phyloP scores from a whole-genome alignment of 2,113 vertebrate species.

The Erinaceus europaeus region DNA sequence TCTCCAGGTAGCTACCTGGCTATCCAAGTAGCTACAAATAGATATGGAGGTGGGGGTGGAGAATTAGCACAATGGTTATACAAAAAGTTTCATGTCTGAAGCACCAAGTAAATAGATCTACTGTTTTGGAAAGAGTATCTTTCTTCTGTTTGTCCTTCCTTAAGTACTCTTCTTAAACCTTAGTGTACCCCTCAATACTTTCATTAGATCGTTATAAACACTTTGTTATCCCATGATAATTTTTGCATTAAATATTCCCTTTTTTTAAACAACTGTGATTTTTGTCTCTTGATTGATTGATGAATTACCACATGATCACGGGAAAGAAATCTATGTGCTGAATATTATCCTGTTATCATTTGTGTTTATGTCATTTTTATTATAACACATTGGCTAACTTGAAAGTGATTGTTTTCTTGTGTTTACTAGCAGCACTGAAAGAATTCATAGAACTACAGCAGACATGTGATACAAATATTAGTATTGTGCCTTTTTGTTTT shows the following conservation, averaged over 20 bases:
- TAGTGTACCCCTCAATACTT: not conserved
- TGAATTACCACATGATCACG: not conserved
- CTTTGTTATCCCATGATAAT: not conserved
- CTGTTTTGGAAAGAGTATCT: not conserved
- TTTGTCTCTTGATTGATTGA: constrained; percentile 12
- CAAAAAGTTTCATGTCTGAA: too few relatives aligned
- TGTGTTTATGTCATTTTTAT: not conserved
- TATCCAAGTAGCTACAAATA: too few relatives aligned
- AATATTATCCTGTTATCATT: not conserved
- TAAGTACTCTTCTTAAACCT: not conserved
- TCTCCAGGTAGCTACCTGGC: too few relatives aligned
- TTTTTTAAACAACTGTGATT: not conserved
- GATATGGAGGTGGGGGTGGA: too few relatives aligned
- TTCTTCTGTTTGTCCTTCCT: not conserved
- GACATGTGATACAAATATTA: not conserved
- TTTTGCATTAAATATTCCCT: not conserved
- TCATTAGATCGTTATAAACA: not conserved
- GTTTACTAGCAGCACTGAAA: not conserved
- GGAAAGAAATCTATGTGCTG: not conserved
- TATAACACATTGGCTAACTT: not conserved
- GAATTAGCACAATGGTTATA: too few relatives aligned
- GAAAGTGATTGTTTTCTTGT: not conserved
- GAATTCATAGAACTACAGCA: not conserved
- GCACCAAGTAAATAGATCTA: too few relatives aligned
- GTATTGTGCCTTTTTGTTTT: not conserved